phyloP scores from a whole-genome alignment of 2,888 invertebrate genomes.

The Brassicogethes aeneus region DNA sequence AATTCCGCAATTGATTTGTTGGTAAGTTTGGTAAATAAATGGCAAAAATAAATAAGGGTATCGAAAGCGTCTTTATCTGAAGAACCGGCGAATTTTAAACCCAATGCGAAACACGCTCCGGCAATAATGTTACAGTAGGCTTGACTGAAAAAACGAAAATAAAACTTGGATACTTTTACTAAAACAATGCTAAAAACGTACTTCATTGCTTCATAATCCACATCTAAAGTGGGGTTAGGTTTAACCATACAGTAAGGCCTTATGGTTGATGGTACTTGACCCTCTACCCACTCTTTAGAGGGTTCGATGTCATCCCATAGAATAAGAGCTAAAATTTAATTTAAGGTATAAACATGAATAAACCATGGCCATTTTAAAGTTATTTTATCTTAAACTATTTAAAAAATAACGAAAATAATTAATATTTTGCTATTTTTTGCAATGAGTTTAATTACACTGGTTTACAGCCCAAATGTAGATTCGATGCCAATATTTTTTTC shows the following conservation, averaged over 20 bases:
- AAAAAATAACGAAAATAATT: slow-evolving; percentile 6
- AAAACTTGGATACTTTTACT: slow-evolving; percentile 4
- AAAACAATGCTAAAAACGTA: slow-evolving; percentile 38
- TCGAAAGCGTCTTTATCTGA: slow-evolving; percentile 73
- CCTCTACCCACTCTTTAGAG: slow-evolving; percentile 73
- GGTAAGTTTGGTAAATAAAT: slow-evolving; percentile 58
- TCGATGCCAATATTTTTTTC: no score
- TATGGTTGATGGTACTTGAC: slow-evolving; percentile 70
- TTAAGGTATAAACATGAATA: no score
- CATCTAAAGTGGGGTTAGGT: slow-evolving; percentile 53
- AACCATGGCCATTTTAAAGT: no score
- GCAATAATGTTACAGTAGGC: slow-evolving; percentile 94
- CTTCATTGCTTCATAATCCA: slow-evolving; percentile 93
- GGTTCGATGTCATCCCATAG: slow-evolving; percentile 83
- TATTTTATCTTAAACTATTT: no score
- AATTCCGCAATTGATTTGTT: slow-evolving; percentile 71
- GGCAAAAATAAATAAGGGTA: slow-evolving; percentile 65
- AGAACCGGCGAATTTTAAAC: slow-evolving; percentile 89
- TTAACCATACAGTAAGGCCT: slow-evolving; percentile 70
- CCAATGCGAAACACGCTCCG: slow-evolving; percentile 90
- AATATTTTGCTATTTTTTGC: not conserved
- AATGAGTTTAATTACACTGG: no score
- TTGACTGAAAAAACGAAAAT: slow-evolving; percentile 53
- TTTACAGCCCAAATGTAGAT: no score
- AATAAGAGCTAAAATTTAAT: slow-evolving; percentile 67